These are phyloP conservation scores for Barbus barbus DNA, from an alignment of 2,113 vertebrate species.

Conservation along the genomic window DNA sequence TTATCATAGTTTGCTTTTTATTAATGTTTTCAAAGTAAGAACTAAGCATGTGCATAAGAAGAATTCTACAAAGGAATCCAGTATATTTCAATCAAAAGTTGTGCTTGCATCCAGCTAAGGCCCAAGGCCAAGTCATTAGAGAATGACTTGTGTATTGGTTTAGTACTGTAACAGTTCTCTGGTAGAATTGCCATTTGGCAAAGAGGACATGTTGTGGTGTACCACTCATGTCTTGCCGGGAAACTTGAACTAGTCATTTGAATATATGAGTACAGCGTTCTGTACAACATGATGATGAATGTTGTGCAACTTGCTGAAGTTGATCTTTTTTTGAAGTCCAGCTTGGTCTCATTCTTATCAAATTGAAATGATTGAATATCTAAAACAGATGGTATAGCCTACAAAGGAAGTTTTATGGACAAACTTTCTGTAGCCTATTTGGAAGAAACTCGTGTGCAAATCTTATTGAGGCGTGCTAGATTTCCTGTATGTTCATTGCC, in stretches of 20 bases:
- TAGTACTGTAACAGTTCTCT: no score
- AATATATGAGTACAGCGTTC: background rate
- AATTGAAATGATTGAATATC: background rate
- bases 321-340: background rate
- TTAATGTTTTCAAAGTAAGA: constrained; percentile 44
- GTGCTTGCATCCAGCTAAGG: background rate
- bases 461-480: background rate
- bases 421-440: no score
- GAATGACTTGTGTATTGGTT: no score
- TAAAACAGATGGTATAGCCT: background rate
- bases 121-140: background rate
- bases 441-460: background rate
- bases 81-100: constrained; percentile 26
- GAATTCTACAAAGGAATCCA: constrained; percentile 28
- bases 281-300: background rate
- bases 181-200: background rate
- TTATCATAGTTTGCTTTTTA: constrained; percentile 52
- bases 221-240: background rate
- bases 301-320: background rate
- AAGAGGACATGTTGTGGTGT: background rate
- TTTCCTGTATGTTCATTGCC: background rate
- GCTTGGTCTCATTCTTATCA: background rate
- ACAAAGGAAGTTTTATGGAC: background rate
- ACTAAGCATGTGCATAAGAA: constrained; percentile 9
- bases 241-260: background rate